A percentile compares a stretch with the other conserved stretches of the same genome.
phyloP scores from a whole-genome alignment of 1,140 invertebrate genomes.

The Atta colombica region DNA sequence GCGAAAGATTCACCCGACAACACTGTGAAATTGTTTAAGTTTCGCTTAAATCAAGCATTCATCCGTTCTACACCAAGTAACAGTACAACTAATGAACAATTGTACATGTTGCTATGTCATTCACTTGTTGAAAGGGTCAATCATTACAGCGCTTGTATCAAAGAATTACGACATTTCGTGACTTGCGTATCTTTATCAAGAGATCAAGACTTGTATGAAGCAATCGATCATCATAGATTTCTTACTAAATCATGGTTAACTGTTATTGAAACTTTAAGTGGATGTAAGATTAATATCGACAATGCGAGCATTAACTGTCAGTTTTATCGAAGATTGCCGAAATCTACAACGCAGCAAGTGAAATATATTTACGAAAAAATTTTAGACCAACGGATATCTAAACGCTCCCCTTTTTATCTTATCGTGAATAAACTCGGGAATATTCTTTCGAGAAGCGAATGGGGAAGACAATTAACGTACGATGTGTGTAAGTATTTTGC shows the following conservation, averaged over 20 bases:
- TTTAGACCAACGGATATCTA: constrained; percentile 34
- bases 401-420: constrained; percentile 33
- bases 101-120: constrained; percentile 66
- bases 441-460: constrained; percentile 39
- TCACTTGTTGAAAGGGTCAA: background rate
- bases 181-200: constrained; percentile 29
- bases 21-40: background rate
- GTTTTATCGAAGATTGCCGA: background rate
- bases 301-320: constrained; percentile 23
- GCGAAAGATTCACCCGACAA: constrained; percentile 35
- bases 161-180: constrained; percentile 52
- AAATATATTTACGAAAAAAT: constrained; percentile 59
- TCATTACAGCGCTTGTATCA: constrained; percentile 57
- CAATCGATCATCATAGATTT: background rate
- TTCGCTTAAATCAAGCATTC: background rate
- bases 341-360: background rate
- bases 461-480: constrained; percentile 49
- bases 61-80: background rate
- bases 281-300: constrained; percentile 37
- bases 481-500: constrained; percentile 44
- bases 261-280: constrained; percentile 61
- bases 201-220: background rate
- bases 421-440: constrained; percentile 56
- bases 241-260: constrained; percentile 46
- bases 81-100: background rate